Conservation (phyloP, 1,140 invertebrate genomes). For the Thaumatotibia leucotreta region DNA sequence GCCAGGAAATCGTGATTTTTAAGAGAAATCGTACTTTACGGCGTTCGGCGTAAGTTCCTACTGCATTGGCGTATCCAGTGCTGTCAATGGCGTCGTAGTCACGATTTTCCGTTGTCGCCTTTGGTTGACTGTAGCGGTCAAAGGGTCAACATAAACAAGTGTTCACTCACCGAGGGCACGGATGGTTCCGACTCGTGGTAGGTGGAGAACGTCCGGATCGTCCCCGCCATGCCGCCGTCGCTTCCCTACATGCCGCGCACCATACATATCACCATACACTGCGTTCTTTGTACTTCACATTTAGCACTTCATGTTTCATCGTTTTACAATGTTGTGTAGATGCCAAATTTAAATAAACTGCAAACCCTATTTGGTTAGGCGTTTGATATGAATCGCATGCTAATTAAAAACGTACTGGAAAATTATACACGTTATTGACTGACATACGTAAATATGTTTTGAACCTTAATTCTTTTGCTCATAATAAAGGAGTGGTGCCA, state of each 20-base stretch:
- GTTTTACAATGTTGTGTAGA: background rate
- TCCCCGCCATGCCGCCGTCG: slow-evolving; percentile 51
- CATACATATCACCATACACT: background rate
- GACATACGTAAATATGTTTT: too few species aligned
- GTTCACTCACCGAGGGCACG: slow-evolving; percentile 60
- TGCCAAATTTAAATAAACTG: background rate
- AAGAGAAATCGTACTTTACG: too few species aligned
- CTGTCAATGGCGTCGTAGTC: too few species aligned
- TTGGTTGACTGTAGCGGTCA: too few species aligned
- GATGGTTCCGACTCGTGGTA: slow-evolving; percentile 54
- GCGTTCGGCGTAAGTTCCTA: too few species aligned
- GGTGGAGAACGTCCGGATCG: slow-evolving; percentile 58
- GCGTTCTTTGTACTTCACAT: background rate
- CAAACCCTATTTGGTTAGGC: background rate
- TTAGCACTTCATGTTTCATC: background rate
- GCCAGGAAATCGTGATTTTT: too few species aligned
- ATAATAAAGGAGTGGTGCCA: too few species aligned
- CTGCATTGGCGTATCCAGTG: too few species aligned
- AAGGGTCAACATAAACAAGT: too few species aligned
- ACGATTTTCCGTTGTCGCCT: too few species aligned
- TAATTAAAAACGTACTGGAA: background rate
- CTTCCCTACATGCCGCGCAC: slow-evolving; percentile 18
- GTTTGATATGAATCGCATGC: background rate
- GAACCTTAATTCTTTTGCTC: too few species aligned
- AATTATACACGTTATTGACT: background rate